Evolutionary conservation across 2,888 invertebrate genomes (phyloP), one percentile per base, ranked within the genome.

Genomic region (Endomychus coccineus): DNA sequence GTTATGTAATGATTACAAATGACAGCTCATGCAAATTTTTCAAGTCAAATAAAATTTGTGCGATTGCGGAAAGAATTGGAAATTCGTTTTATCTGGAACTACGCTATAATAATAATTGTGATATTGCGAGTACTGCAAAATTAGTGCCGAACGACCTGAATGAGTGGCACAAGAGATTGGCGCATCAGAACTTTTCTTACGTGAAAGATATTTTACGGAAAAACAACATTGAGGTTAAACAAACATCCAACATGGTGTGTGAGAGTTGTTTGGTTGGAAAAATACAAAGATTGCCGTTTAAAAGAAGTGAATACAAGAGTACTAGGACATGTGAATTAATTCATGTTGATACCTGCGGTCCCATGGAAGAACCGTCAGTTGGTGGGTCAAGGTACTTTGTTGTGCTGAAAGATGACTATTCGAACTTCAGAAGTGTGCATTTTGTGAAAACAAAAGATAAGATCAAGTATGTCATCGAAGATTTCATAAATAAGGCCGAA

Each of bases 131-230:
- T n/a, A n/a, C n/a, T n/a, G n/a, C n/a, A n/a, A n/a, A n/a, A n/a
- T n/a, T n/a, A n/a, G n/a, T n/a, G n/a, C n/a, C n/a, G n/a, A n/a
- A n/a, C n/a, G n/a, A n/a, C n/a, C n/a, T n/a, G n/a, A n/a, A n/a
- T n/a, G n/a, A n/a, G n/a, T n/a, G n/a, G n/a, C n/a, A n/a, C n/a
- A n/a, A n/a, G n/a, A n/a, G n/a, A n/a, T 29, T 55, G 4, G 50
- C 49, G 6, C 50, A 55, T 24, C 50, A 54, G 39, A 52, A 54
- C 40, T 23, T 55, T 7, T 28, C 31, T 29, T 41, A 53, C 16
- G 45, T 51, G 2, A 45, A 38, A 25, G 9, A n/a, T 5, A 11
- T 14, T 22, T 15, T 32, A 11, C 14, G 13, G n/a, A 33, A 23
- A 15, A 13, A n/a, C 7, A 23, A 25, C 10, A 14, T 36, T 6